Evolutionary conservation across 2,113 vertebrate species (phyloP), one percentile per base, ranked within the genome.

Genomic region (Hucho hucho): DNA sequence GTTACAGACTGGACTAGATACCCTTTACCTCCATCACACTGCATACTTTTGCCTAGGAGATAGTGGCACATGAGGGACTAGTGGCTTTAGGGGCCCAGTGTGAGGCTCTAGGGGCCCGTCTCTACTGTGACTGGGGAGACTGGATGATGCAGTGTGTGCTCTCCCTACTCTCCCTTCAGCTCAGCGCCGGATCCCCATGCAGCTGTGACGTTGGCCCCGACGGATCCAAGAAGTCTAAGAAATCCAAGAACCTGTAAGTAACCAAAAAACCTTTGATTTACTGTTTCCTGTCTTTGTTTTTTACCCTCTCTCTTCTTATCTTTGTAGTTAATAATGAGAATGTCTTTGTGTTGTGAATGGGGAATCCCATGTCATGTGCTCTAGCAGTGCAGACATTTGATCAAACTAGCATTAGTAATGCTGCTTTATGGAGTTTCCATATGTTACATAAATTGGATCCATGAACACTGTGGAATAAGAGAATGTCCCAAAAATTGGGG

Each of bases 171-270:
- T 92, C 77, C 89, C 89, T 70, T 3, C 92, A 97, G 96, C 93
- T 96, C 87, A 96, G 95, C 0, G 90, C 88, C 0, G 92, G 95
- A 76, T 77, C 94, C 0, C 93, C 95, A 58, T 92, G 94, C 69
- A 93, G 92, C 81, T 95, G 94, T 64, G 95, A 96, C 0, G 93
- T 94, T 14, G 81, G 93, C 0, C 85, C 90, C 3, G 92, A 93
- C 68, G 93, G 93, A 37, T 90, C 87, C 80, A 94, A 83, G 93
- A 96, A 97, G 92, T 43, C 37, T 3, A 96, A 95, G 86, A 95
- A 90, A 80, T 92, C 95, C 93, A 97, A 95, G 91, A 98, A 93
- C 88, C 90, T 98, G 97, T 98, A 90, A 91, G 97, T 98, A 76
- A 75, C 53, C 14, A 53, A 20, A 29, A 20, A n/a, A 18, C 16